Conservation (phyloP, 2,113 vertebrate genomes). For the Dasyprocta punctata region DNA sequence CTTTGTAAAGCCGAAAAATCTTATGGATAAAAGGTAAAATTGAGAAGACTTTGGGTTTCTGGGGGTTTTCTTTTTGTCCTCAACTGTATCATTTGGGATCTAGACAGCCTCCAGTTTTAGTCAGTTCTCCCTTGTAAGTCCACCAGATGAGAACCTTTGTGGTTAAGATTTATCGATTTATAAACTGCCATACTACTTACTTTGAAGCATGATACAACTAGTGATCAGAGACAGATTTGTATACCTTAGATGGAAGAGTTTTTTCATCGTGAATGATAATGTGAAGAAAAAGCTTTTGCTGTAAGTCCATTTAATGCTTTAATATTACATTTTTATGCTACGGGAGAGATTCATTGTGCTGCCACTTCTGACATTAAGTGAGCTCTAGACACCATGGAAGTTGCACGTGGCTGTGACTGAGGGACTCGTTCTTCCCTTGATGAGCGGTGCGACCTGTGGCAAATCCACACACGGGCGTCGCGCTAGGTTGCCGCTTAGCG, state of each 20-base stretch:
- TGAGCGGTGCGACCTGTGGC: neutral
- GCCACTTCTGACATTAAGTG: constrained; percentile 17
- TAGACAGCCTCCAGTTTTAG: constrained; percentile 29
- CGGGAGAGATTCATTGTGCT: constrained; percentile 37
- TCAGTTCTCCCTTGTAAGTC: constrained; percentile 27
- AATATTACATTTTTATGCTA: neutral
- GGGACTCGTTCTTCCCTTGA: neutral
- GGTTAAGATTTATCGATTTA: constrained; percentile 25
- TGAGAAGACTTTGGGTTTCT: neutral
- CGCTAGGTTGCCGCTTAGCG: constrained; percentile 35
- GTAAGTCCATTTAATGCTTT: constrained; percentile 18
- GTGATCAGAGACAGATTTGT: constrained; percentile 15
- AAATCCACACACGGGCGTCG: neutral
- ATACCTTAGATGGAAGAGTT: neutral
- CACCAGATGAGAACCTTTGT: neutral
- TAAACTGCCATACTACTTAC: neutral
- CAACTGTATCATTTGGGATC: neutral
- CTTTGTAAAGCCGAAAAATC: neutral
- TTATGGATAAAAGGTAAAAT: constrained; percentile 37
- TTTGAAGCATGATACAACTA: constrained; percentile 48
- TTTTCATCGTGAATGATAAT: neutral
- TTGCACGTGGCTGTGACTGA: neutral
- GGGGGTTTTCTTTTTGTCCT: constrained; percentile 21
- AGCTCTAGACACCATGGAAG: neutral
- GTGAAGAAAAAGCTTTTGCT: constrained; percentile 13